These are phyloP conservation scores for Epinotia demarniana DNA, from an alignment of 2,888 invertebrate genomes.

Conservation along the genomic window DNA sequence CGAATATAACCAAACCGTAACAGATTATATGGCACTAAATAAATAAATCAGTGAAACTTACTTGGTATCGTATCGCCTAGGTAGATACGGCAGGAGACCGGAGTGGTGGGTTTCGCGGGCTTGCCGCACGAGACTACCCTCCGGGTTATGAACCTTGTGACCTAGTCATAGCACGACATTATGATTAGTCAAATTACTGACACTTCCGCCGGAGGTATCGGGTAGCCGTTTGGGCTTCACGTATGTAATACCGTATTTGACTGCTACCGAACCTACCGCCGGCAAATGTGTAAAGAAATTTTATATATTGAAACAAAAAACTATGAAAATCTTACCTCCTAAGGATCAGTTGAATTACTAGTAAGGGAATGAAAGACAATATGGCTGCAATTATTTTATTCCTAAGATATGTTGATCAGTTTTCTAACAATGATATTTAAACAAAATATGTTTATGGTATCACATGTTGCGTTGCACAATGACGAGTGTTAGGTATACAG, in stretches of 20 bases:
- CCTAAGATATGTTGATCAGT: slow-evolving; percentile 38
- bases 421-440: slow-evolving; percentile 46
- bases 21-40: not conserved
- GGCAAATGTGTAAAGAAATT: not conserved
- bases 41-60: slow-evolving; percentile 49
- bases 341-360: slow-evolving; percentile 4
- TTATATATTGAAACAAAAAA: slow-evolving; percentile 6
- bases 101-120: slow-evolving; percentile 71
- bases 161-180: slow-evolving; percentile 58
- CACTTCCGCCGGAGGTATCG: slow-evolving; percentile 4
- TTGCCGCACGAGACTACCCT: slow-evolving; percentile 73
- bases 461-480: slow-evolving; percentile 62
- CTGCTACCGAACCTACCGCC: not conserved
- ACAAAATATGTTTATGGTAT: slow-evolving; percentile 55
- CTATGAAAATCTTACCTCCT: slow-evolving; percentile 31
- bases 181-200: slow-evolving; percentile 1
- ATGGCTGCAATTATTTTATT: slow-evolving; percentile 41
- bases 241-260: not conserved
- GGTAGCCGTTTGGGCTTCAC: not conserved
- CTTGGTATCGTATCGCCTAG: slow-evolving; percentile 65
- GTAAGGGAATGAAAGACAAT: slow-evolving; percentile 37
- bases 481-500: slow-evolving; percentile 30
- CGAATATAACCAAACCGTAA: not conserved
- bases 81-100: slow-evolving; percentile 61
- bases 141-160: slow-evolving; percentile 73